phyloP scores from a whole-genome alignment of 2,888 invertebrate species.

The Apotomis betuletana region DNA sequence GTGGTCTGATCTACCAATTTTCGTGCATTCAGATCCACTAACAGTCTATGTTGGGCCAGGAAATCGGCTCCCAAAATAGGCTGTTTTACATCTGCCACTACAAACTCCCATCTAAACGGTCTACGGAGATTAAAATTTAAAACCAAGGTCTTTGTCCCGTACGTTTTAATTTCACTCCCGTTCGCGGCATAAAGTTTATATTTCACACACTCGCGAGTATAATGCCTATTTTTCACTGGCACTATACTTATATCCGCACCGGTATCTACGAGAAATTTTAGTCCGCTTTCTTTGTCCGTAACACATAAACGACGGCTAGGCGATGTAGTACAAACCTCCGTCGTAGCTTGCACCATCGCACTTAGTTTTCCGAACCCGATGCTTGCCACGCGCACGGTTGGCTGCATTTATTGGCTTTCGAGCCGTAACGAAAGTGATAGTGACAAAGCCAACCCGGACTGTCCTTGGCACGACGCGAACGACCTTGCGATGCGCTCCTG shows the following conservation, averaged over 20 bases:
- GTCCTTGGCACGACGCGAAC: too few species aligned
- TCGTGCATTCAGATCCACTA: constrained; percentile 34
- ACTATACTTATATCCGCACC: neutral
- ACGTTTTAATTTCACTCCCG: constrained; percentile 41
- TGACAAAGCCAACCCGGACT: too few species aligned
- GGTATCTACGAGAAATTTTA: neutral
- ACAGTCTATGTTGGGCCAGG: constrained; percentile 34
- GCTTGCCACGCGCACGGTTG: constrained; percentile 1
- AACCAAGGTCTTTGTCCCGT: constrained; percentile 36
- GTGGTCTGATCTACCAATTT: constrained; percentile 39
- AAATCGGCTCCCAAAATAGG: constrained; percentile 36
- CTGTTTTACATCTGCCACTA: constrained; percentile 33
- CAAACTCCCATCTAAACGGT: constrained; percentile 37
- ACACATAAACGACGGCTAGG: neutral
- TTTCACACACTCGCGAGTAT: constrained; percentile 5
- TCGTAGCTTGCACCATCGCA: neutral
- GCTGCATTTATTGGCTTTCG: neutral
- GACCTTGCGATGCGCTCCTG: too few species aligned
- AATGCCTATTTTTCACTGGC: neutral
- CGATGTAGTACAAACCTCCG: neutral
- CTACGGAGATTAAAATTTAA: constrained; percentile 35
- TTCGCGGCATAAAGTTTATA: constrained; percentile 42
- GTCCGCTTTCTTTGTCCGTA: neutral
- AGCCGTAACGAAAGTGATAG: neutral
- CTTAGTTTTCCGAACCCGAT: constrained; percentile 1